Conservation (phyloP, 1,140 invertebrate genomes). For the Tetragonula clypearis region DNA sequence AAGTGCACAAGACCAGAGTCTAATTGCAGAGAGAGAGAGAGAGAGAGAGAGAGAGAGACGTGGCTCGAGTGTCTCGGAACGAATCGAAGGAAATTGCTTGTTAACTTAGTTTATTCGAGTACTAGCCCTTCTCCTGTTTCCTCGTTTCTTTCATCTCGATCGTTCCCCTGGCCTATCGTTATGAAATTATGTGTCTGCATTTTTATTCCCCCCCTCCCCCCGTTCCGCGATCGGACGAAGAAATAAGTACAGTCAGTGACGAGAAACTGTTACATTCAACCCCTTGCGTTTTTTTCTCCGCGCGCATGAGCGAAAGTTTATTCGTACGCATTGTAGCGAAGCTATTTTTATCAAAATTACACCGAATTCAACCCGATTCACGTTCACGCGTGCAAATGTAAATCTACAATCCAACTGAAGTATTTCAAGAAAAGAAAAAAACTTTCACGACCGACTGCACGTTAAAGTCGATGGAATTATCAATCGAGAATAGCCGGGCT, state of each 20-base stretch:
- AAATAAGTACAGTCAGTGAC: background rate
- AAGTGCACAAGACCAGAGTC: background rate
- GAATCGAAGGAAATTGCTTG: constrained; percentile 3
- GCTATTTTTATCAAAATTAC: too few relatives aligned
- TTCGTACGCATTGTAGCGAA: too few relatives aligned
- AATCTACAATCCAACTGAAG: too few relatives aligned
- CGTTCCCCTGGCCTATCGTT: background rate
- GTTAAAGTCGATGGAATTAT: too few relatives aligned
- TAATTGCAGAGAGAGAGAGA: background rate
- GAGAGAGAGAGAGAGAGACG: background rate
- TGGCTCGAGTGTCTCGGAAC: background rate
- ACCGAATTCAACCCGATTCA: too few relatives aligned
- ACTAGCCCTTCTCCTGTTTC: background rate
- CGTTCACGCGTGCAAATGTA: too few relatives aligned
- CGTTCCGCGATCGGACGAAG: background rate
- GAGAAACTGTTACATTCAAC: background rate
- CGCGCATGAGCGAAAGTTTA: too few relatives aligned
- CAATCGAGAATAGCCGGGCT: background rate
- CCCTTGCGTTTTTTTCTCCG: background rate
- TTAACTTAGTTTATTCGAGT: background rate
- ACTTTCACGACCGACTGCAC: too few relatives aligned
- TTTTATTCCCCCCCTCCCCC: background rate
- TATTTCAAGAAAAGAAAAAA: too few relatives aligned
- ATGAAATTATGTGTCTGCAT: background rate
- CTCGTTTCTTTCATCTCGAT: background rate